Percentiles rank a stretch among this genome's conserved stretches.
phyloP scores from a whole-genome alignment of 2,888 invertebrate genomes.

The Dryocosmus kuriphilus region DNA sequence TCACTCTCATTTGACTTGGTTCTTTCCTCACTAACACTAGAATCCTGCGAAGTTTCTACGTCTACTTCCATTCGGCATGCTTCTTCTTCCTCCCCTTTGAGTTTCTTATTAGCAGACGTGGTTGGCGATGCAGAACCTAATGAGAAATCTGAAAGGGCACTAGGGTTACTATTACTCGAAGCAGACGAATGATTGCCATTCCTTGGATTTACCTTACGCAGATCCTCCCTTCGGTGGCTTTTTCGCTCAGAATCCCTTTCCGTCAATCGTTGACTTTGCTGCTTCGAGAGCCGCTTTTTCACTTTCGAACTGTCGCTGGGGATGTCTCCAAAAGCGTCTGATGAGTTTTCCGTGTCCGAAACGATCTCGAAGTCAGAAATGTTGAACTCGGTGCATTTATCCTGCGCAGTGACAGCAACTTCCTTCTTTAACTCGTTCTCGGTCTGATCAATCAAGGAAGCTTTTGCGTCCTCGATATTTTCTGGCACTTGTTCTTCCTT shows the following conservation, averaged over 20 bases:
- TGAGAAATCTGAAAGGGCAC: constrained; percentile 68
- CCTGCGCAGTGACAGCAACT: constrained; percentile 47
- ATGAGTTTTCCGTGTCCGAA: constrained; percentile 56
- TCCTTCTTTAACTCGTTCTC: constrained; percentile 31
- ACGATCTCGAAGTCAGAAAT: constrained; percentile 69
- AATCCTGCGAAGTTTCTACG: constrained; percentile 44
- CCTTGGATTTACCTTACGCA: constrained; percentile 67
- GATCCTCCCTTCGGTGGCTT: constrained; percentile 56
- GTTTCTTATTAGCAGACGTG: constrained; percentile 49
- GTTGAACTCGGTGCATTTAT: constrained; percentile 64
- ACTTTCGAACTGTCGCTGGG: constrained; percentile 33
- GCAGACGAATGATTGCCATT: constrained; percentile 57
- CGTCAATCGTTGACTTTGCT: constrained; percentile 57
- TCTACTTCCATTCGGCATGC: constrained; percentile 17
- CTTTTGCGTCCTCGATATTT: constrained; percentile 42
- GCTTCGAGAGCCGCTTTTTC: constrained; percentile 57
- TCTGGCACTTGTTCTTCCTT: constrained; percentile 41
- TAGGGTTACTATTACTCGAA: constrained; percentile 68
- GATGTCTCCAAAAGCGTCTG: constrained; percentile 40
- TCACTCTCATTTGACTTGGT: constrained; percentile 18
- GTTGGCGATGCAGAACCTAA: constrained; percentile 51
- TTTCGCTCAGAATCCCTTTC: constrained; percentile 54
- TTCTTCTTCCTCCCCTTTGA: constrained; percentile 36
- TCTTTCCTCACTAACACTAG: constrained; percentile 24
- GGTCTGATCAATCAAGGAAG: constrained; percentile 32